Conservation (phyloP, 2,797 vertebrate genomes). For the Sebastes jordani region DNA sequence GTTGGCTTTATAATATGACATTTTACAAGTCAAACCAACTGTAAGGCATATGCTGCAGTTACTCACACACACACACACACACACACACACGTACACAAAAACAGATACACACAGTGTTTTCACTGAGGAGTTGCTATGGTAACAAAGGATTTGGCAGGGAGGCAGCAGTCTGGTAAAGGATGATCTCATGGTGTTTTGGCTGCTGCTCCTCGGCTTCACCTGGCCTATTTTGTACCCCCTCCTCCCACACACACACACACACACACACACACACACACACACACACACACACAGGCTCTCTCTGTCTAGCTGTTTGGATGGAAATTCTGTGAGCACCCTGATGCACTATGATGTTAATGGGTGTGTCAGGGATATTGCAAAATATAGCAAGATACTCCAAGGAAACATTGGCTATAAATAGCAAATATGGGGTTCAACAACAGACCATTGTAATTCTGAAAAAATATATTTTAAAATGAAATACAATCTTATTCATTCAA, state of each 20-base stretch:
- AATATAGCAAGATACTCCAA: not conserved
- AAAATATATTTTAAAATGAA: not conserved
- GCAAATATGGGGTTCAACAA: too few species aligned
- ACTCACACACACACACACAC: not conserved
- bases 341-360: not conserved
- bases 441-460: too few species aligned
- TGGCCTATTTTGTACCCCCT: conserved; percentile 1
- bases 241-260: not conserved
- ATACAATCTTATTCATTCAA: not conserved
- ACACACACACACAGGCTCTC: not conserved
- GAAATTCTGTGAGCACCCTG: not conserved
- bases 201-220: conserved; percentile 32
- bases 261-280: not conserved
- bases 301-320: not conserved
- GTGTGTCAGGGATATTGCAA: not conserved
- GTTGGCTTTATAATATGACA: not conserved
- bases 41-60: not conserved
- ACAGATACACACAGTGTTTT: conserved; percentile 11
- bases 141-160: conserved; percentile 54
- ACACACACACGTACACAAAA: not conserved
- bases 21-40: not conserved
- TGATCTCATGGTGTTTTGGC: conserved; percentile 56
- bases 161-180: conserved; percentile 40
- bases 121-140: conserved; percentile 42
- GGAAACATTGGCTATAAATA: not conserved